Base-by-base conservation (phyloP, 2,113 vertebrate species). In the Vanacampus margaritifer region DNA sequence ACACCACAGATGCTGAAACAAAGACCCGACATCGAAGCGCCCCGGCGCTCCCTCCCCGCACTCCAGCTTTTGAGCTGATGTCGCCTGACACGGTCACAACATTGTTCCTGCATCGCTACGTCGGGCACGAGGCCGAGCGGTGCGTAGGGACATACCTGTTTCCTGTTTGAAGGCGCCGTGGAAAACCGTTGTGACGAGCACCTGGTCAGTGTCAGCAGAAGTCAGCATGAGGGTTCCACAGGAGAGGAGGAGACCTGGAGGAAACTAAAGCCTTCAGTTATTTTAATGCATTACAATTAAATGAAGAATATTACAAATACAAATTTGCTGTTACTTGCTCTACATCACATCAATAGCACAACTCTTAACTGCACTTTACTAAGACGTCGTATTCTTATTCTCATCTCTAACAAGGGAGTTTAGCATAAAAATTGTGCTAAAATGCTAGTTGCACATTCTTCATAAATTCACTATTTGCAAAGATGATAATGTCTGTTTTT, bases 121-220 rank as follows among this genome's bases (percentile, higher is more conserved):
- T 85, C 83, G 86, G 36, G 76, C 88, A 79, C 69, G 37, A 63
- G 84, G 71, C 62, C 11, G 54, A 32, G 54, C 6, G 50, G 66
- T 16, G 56, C 76, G 78, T 89, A 85, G 83, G 82, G 72, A 76
- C 80, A 74, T 88, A 89, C 90, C 89, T 91, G 84, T 75, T 75
- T 78, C 86, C 71, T 82, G 78, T 73, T 79, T 43, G 64, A 75
- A 67, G 69, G 69, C 81, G 72, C 72, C 68, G 26, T 53, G 65
- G 76, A 89, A 86, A 91, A 67, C 80, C 43, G 24, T 79, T 84
- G 83, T 90, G 90, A 90, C 88, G 75, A 84, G 85, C 86, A 91
- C 90, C 91, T 89, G 87, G 82, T 90, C 80, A 32, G 80, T 90
- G 91, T 93, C 91, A 87, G 81, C 64, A 62, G 79, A 45, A 82